A percentile compares a stretch with the other conserved stretches of the same genome.
Evolutionary conservation across 1,140 invertebrate genomes (phyloP).

Genomic region (Drosophila prosaltans): DNA sequence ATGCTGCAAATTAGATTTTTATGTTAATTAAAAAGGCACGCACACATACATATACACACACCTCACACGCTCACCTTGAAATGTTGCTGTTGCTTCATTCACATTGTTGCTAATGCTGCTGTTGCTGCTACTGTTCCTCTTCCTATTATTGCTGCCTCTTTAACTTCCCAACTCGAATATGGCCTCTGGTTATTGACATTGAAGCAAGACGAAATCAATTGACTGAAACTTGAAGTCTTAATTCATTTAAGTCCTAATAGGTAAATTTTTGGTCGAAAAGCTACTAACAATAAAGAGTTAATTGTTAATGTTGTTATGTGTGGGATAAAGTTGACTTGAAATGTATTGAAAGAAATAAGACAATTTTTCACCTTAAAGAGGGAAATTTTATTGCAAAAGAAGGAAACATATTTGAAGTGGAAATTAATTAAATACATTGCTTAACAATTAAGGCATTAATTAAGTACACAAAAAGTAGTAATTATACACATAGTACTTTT

Average conservation of each 20-base stretch:
- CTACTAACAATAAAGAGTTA: constrained; percentile 4
- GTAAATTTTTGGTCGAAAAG: background rate
- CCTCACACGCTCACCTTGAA: constrained; percentile 21
- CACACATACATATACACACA: constrained; percentile 15
- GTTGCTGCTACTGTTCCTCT: background rate
- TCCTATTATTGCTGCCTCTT: background rate
- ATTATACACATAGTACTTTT: too few species aligned
- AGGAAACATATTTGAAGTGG: too few species aligned
- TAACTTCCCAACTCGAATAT: background rate
- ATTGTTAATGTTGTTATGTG: background rate
- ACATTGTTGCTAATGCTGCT: background rate
- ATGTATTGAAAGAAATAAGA: background rate
- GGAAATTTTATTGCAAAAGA: too few species aligned
- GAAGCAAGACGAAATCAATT: constrained; percentile 9
- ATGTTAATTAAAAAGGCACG: constrained; percentile 77
- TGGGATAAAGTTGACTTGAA: background rate
- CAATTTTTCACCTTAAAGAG: background rate
- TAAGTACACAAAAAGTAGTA: too few species aligned
- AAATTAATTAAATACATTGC: too few species aligned
- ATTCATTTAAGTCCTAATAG: background rate
- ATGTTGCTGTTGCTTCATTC: constrained; percentile 23
- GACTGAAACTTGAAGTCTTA: constrained; percentile 9
- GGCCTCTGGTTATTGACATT: constrained; percentile 8
- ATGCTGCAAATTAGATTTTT: constrained; percentile 79
- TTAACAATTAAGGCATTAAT: too few species aligned